Evolutionary conservation across 1,140 invertebrate species (phyloP).

Genomic region (Drosophila sturtevanti): DNA sequence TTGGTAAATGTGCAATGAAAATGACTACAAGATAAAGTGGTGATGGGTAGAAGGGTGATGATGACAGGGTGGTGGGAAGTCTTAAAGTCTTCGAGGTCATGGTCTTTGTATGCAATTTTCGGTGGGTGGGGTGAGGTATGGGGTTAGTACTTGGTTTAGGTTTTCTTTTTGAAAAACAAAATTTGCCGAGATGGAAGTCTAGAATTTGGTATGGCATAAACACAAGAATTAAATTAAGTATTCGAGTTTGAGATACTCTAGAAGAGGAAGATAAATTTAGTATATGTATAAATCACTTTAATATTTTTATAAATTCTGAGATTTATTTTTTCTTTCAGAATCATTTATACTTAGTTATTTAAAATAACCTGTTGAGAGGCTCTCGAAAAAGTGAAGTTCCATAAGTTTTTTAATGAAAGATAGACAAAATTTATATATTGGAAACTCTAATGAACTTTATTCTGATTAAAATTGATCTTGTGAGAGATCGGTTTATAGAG

Average conservation of each 20-base stretch:
- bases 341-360: too few relatives aligned
- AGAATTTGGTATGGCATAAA: background rate
- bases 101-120: conserved; percentile 2
- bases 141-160: background rate
- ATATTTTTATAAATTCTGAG: too few relatives aligned
- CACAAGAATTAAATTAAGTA: background rate
- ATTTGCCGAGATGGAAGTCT: background rate
- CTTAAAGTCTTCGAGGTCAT: conserved; percentile 6
- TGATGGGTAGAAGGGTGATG: conserved; percentile 8
- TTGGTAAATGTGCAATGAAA: background rate
- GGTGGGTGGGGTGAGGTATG: background rate
- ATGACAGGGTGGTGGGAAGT: conserved; percentile 1
- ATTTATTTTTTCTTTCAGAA: too few relatives aligned
- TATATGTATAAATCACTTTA: too few relatives aligned
- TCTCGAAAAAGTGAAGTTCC: too few relatives aligned
- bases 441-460: too few relatives aligned
- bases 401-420: too few relatives aligned
- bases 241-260: background rate
- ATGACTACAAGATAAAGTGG: conserved; percentile 9
- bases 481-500: too few relatives aligned
- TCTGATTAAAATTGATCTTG: too few relatives aligned
- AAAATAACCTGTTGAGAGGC: too few relatives aligned
- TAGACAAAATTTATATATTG: too few relatives aligned
- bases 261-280: too few relatives aligned
- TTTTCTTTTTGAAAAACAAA: background rate